phyloP scores from a whole-genome alignment of 2,888 invertebrate genomes.

The Ethmia dodecea region DNA sequence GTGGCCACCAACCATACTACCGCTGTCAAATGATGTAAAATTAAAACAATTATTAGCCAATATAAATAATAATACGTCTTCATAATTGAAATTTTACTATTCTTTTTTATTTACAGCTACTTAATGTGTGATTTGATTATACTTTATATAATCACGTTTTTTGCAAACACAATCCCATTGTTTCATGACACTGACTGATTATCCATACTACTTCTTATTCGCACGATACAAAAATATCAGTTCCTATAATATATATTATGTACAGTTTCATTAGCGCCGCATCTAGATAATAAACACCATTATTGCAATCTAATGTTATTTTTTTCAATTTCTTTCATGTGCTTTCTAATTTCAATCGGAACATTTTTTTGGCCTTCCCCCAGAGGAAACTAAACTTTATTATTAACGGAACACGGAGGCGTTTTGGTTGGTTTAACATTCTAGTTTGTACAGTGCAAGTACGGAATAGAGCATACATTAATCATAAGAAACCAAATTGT shows the following conservation, averaged over 20 bases:
- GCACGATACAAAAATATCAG: slow-evolving; percentile 24
- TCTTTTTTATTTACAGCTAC: background rate
- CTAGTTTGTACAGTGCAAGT: slow-evolving; percentile 32
- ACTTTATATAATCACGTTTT: slow-evolving; percentile 11
- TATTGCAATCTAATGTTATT: slow-evolving; percentile 55
- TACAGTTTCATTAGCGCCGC: slow-evolving; percentile 33
- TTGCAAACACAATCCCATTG: slow-evolving; percentile 22
- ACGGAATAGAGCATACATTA: slow-evolving; percentile 59
- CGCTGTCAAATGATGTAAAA: too few relatives aligned
- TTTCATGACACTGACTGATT: slow-evolving; percentile 38
- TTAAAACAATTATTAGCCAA: too few relatives aligned
- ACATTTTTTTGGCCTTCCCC: slow-evolving; percentile 16
- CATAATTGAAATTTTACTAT: too few relatives aligned
- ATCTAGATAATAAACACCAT: slow-evolving; percentile 34
- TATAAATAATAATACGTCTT: too few relatives aligned
- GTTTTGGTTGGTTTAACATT: too few relatives aligned
- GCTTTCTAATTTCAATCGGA: slow-evolving; percentile 49
- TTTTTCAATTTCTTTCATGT: slow-evolving; percentile 53
- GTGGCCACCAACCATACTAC: too few relatives aligned
- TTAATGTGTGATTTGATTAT: slow-evolving; percentile 6
- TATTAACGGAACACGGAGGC: too few relatives aligned
- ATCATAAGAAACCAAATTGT: slow-evolving; percentile 72
- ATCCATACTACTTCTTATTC: slow-evolving; percentile 28
- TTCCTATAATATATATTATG: slow-evolving; percentile 23
- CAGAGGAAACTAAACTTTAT: slow-evolving; percentile 18